Base-by-base conservation (phyloP, 2,888 invertebrate species). In the Meta bourneti region DNA sequence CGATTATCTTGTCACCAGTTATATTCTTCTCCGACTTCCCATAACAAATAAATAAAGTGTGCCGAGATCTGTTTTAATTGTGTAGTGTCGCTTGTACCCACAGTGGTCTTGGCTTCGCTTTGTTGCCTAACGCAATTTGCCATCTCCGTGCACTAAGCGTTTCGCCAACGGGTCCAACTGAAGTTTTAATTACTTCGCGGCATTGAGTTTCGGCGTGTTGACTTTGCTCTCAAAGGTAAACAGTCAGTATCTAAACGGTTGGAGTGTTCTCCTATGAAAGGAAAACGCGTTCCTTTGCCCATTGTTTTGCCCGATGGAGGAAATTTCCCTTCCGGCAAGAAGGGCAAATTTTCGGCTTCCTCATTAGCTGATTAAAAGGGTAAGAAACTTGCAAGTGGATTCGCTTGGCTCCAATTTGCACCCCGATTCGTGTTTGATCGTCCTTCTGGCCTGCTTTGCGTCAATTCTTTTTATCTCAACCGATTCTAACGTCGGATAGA, bases 181-280 rank as follows among this genome's bases (percentile, higher is more conserved):
- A 79, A 89, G 89, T 89, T 89, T 89, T 89, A 89, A 89, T 89
- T 89, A 84, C 78, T 71, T 69, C 20, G 74, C 49, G 72, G 77
- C 51, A 61, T 8, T 48, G n/a, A 71, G 79, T 78, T 19, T 34
- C 49, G 48, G 13, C 16, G 61, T 89, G 61, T 89, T 89, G 82
- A 89, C 89, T 89, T 84, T 79, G 71, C 71, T 34, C 72, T 78
- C 20, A 48, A 79, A 89, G 79, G 84, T 84, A 89, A 89, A 89
- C 83, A 89, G 49, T 8, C 78, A 72, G 83, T 84, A 78, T 89
- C 84, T 72, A 78, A 81, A 19, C 20, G 81, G 74, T 20, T 71
- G 71, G 20, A 69, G 82, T 77, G 70, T 81, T 75, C 75, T 84
- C 84, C n/a, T 16, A n/a, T 34, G 61, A 74, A 75, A 72, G 82